Conservation (phyloP, 2,797 vertebrate genomes). For the Gadopsis bispinosus region DNA sequence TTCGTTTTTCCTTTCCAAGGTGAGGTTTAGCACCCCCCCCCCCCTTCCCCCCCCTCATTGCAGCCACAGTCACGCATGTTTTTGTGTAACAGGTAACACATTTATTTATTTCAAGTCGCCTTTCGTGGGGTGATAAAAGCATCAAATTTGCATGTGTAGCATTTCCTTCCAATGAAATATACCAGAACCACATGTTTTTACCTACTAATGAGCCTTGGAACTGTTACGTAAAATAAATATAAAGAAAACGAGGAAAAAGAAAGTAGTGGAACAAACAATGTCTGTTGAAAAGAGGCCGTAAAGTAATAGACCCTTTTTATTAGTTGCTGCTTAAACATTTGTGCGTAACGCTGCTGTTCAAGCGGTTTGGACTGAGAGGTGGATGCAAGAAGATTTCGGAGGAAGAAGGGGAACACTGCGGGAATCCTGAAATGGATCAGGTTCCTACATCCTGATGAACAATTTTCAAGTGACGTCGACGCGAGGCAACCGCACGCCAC, state of each 20-base stretch:
- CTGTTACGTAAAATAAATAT: background rate
- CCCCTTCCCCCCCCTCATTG: background rate
- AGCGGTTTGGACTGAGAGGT: background rate
- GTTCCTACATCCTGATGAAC: background rate
- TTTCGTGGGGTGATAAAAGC: conserved; percentile 7
- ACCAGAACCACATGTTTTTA: conserved; percentile 23
- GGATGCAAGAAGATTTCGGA: background rate
- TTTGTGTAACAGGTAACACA: conserved; percentile 14
- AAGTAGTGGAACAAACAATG: conserved; percentile 16
- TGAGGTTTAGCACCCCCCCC: background rate
- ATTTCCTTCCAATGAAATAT: conserved; percentile 13
- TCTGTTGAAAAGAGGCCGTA: background rate
- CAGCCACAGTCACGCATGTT: background rate
- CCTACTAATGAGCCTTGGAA: conserved; percentile 17
- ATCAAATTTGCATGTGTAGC: background rate
- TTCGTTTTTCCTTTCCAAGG: background rate
- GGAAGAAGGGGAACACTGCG: background rate
- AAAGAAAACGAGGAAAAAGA: background rate
- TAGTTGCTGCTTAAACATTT: conserved; percentile 1
- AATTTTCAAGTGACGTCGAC: background rate
- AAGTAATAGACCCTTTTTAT: conserved; percentile 1
- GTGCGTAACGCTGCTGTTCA: background rate
- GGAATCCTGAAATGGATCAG: background rate
- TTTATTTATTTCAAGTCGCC: background rate
- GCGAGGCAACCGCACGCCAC: background rate